These are phyloP conservation scores for Chelonus formosanus DNA, from an alignment of 2,888 invertebrate genomes.

Conservation along the genomic window DNA sequence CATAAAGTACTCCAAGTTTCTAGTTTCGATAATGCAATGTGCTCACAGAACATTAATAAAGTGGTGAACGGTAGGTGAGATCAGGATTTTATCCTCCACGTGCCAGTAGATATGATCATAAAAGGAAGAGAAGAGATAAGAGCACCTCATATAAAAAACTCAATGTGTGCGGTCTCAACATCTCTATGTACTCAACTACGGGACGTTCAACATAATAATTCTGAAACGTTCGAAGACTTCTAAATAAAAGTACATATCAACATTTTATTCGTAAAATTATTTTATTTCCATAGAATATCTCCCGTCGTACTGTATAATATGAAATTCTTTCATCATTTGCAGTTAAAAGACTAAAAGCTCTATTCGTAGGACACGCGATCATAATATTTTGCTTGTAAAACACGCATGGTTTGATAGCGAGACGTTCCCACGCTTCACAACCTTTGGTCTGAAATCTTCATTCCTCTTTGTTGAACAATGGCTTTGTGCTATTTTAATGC, in stretches of 20 bases:
- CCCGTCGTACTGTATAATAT: too few species aligned
- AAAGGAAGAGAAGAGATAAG: conserved; percentile 7
- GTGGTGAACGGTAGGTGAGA: not conserved
- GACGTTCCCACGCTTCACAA: too few species aligned
- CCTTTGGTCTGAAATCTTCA: too few species aligned
- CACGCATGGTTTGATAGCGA: too few species aligned
- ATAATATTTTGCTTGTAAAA: too few species aligned
- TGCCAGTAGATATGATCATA: not conserved
- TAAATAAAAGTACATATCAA: not conserved
- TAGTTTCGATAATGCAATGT: conserved; percentile 1
- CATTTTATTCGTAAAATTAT: not conserved
- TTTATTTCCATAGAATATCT: too few species aligned
- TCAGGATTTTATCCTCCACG: conserved; percentile 4
- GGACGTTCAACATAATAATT: too few species aligned
- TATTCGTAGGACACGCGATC: too few species aligned
- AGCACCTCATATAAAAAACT: not conserved
- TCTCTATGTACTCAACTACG: not conserved
- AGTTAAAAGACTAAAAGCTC: too few species aligned
- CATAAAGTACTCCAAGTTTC: not conserved
- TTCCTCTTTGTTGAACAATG: too few species aligned
- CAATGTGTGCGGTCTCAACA: not conserved
- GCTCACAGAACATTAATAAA: not conserved
- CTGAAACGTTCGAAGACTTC: not conserved
- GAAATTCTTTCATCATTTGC: too few species aligned
- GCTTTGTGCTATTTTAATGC: too few species aligned